These are phyloP conservation scores for Syngnathus floridae DNA, from an alignment of 2,113 vertebrate genomes.

Conservation along the genomic window DNA sequence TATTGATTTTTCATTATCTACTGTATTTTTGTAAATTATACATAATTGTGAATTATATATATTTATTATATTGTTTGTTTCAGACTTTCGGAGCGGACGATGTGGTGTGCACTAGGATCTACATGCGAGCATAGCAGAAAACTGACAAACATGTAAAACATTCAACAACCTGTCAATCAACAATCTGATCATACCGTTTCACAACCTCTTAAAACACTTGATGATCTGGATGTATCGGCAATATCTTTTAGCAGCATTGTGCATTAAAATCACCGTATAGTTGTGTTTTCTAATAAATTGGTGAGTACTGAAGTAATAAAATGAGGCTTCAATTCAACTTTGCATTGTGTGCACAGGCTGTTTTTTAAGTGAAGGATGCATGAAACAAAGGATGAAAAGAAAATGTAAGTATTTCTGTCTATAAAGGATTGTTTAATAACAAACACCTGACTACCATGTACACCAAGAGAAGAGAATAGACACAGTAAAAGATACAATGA, in stretches of 20 bases:
- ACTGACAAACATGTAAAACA: neutral
- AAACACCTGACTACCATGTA: conserved; percentile 76
- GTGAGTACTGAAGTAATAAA: neutral
- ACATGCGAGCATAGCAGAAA: conserved; percentile 75
- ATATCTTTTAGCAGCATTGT: neutral
- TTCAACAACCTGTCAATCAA: neutral
- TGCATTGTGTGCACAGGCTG: no score
- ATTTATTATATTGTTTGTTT: conserved; percentile 30
- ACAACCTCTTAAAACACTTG: neutral
- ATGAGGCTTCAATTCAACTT: neutral
- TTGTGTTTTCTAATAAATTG: neutral
- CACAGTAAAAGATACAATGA: conserved; percentile 57
- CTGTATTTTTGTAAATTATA: no score
- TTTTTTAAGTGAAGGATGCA: neutral
- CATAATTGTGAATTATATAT: no score
- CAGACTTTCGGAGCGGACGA: conserved; percentile 91
- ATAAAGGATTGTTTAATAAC: conserved; percentile 74
- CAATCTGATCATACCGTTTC: neutral
- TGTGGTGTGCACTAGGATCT: conserved; percentile 90
- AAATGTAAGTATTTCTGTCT: conserved; percentile 24
- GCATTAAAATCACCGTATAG: neutral
- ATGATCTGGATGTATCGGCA: neutral
- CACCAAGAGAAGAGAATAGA: conserved; percentile 67
- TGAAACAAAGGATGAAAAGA: neutral
- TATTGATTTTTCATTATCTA: no score